Base-by-base conservation (phyloP, 2,888 invertebrate genomes). In the Trichopoda pennipes region DNA sequence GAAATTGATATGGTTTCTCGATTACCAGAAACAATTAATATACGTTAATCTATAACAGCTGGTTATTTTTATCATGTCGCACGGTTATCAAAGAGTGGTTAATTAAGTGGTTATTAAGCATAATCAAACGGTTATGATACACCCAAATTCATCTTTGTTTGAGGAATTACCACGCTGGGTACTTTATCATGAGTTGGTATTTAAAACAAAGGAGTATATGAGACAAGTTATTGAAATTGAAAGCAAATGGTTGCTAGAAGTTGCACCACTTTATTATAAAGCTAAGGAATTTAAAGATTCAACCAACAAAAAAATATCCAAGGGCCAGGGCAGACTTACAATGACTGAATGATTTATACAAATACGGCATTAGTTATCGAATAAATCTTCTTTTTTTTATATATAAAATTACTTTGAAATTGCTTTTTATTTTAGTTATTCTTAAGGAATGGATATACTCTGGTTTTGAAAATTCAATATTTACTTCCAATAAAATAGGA, bases 131-230 rank as follows among this genome's bases (percentile, higher is more conserved):
- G 99, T 99, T 0, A 96, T 98, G 92, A 97, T 99, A 84, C 99
- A 99, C 92, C 99, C 99, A 0, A 99, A 98, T 90, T 98, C 98
- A 89, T 94, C 97, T 53, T 92, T 99, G 75, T 98, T 99, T 92
- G 99, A 99, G 92, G 98, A 99, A 85, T 92, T 98, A 66, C 99
- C 99, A 0, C 93, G 98, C 72, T 99, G 99, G 99, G 93, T 99
- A 16, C 94, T 99, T 49, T 99, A 99, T 90, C 97, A 98, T 91
- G 99, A 99, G 90, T 92, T 99, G 68, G 99, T 99, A 0, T 98
- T 99, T 90, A 99, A 99, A 1, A 98, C 98, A 0, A 99, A 99
- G 89, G 99, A 99, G 91, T 99, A 97, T 89, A 99, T 99, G 99
- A 93, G 99, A 88, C 98, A 99, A 93, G 95, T 98, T 3, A 97